Base-by-base conservation (phyloP, 2,797 vertebrate genomes). In the Tauraco hartlaubi region DNA sequence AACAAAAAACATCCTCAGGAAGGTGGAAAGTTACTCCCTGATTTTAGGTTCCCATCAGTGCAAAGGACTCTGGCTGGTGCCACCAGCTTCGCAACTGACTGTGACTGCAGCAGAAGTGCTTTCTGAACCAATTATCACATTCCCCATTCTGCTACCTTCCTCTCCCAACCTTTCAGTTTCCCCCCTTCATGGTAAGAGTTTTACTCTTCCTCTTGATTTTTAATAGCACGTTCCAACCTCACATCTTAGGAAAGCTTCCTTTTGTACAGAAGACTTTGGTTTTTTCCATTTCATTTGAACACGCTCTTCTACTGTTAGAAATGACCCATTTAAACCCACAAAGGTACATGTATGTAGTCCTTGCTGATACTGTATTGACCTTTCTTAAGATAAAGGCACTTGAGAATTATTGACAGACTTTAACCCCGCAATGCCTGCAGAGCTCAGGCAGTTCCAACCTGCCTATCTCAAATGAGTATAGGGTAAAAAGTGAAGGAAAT, bases 251-350 rank as follows among this genome's bases (percentile, higher is more conserved):
- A 75, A 58, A 72, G 13, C 6, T 63, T 84, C 44, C 25, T 75
- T 79, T 48, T 19, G 9, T 71, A 31, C 3, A 51, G 37, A 44
- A 72, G 33, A 37, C 55, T 23, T n/a, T 1, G 23, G 18, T 9
- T 2, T 77, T 64, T 84, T 37, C 62, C 35, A 41, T 78, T 94
- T 88, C 63, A 41, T 33, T 41, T 44, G 6, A 78, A 92, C 16
- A 4, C 16, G 28, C 46, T 67, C 37, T 78, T 73, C 33, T 48
- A 0, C 64, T 19, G 44, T 23, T 77, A 88, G 61, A 68, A 88
- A 61, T 17, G 17, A 94, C 88, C 37, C 82, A 88, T 66, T 64
- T 88, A 83, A 95, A 90, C n/a, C 23, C 69, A 90, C 35, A 77
- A 52, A 88, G 58, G 46, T 28, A 44, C 61, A 19, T 26, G 11